Evolutionary conservation across 2,888 invertebrate genomes (phyloP), one percentile per base, ranked within the genome.

Genomic region (Tryphoninae sp.): DNA sequence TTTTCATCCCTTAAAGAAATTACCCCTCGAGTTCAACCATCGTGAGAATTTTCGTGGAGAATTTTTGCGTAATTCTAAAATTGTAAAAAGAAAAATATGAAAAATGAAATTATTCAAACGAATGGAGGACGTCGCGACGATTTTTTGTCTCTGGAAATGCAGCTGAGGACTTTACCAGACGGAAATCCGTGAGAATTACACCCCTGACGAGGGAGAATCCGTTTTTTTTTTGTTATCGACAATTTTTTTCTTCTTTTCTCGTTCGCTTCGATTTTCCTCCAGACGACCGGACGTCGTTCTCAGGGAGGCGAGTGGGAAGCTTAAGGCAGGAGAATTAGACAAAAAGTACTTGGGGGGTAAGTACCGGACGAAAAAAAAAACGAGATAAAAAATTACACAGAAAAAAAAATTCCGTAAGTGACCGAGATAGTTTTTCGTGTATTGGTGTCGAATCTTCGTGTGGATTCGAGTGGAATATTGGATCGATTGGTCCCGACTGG

Each of bases 131-230:
- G 19, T 33, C 23, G 7, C 33, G 62, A 81, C 61, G 51, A 79
- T 84, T 82, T 84, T 83, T 84, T 83, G 78, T 75, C 73, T n/a
- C 67, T 55, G 22, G 22, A 53, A 19, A 65, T 75, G 72, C 87
- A 86, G 86, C 87, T 85, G 88, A 85, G 78, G 72, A 79, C 76
- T 16, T 64, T 67, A 81, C 72, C 67, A 23, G 78, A 73, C 64
- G 78, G 77, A 84, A 83, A 81, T 72, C 76, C 81, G 84, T 83
- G 81, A 84, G 83, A 85, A 84, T 82, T 68, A 74, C 78, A 68
- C 72, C 80, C 68, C 67, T 49, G 59, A 81, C 67, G 82, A 78
- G 75, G 78, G 67, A 51, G 55, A 62, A 13, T 78, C 67, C 16
- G 19, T 22, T 77, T 69, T 79, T 64, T 69, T 80, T 82, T 78